Evolutionary conservation across 2,113 vertebrate genomes (phyloP).

Genomic region (Leucopsar rothschildi): DNA sequence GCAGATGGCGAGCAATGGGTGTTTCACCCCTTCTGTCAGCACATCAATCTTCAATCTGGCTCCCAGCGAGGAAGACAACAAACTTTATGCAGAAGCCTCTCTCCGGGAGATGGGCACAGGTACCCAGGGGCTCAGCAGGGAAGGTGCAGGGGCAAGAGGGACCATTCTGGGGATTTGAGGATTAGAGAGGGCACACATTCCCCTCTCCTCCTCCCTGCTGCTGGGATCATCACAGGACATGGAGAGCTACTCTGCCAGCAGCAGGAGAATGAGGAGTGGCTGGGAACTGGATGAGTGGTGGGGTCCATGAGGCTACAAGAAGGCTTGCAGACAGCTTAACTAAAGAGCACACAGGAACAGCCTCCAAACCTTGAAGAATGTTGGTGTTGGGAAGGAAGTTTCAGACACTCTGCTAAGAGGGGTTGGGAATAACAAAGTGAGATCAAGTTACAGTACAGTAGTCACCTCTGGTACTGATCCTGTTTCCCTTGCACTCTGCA

Average conservation of each 20-base stretch:
- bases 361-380: neutral
- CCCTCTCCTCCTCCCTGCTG: neutral
- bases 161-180: neutral
- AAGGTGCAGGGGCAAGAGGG: neutral
- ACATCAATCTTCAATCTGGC: slow-evolving; percentile 40
- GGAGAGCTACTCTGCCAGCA: neutral
- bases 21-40: slow-evolving; percentile 49
- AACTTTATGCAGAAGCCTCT: slow-evolving; percentile 34
- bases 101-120: slow-evolving; percentile 63
- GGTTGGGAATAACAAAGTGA: neutral
- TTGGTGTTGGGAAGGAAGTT: neutral
- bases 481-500: neutral
- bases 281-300: neutral
- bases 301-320: neutral
- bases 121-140: neutral
- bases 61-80: neutral
- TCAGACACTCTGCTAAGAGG: neutral
- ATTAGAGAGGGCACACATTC: neutral
- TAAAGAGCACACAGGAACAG: neutral
- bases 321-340: neutral
- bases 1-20: slow-evolving; percentile 52
- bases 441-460: neutral
- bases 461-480: neutral
- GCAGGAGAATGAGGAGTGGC: neutral
- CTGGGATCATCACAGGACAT: neutral